phyloP scores from a whole-genome alignment of 2,113 vertebrate species.

The Ciconia maguari region DNA sequence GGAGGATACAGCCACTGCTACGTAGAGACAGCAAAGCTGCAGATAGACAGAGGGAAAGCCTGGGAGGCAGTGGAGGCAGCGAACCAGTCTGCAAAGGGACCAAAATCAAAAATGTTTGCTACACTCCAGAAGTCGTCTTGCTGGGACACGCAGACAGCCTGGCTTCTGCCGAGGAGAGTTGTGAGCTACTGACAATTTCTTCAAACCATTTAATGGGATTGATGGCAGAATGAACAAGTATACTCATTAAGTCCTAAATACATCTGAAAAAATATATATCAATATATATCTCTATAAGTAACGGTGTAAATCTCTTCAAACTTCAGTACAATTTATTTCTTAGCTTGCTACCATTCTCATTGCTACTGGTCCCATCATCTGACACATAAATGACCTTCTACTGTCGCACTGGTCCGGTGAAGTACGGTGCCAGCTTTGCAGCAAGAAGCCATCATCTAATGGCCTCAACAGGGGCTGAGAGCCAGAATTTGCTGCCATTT shows the following conservation, averaged over 20 bases:
- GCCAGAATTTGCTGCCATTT: background rate
- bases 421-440: background rate
- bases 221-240: background rate
- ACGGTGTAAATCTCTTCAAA: background rate
- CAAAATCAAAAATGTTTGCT: background rate
- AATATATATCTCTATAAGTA: background rate
- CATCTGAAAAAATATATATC: background rate
- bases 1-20: background rate
- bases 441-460: slow-evolving; percentile 25
- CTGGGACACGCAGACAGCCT: background rate
- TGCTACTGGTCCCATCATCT: background rate
- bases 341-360: background rate
- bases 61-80: background rate
- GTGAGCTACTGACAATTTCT: background rate
- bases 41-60: background rate
- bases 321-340: background rate
- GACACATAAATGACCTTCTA: background rate
- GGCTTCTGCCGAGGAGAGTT: background rate
- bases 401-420: background rate
- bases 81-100: background rate
- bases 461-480: background rate
- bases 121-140: background rate
- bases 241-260: background rate
- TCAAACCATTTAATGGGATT: background rate
- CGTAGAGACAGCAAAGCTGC: background rate